A percentile compares a stretch with the other conserved stretches of the same genome.
Conservation (phyloP, 2,113 vertebrate species). For the Orthochromis malagaraziensis region DNA sequence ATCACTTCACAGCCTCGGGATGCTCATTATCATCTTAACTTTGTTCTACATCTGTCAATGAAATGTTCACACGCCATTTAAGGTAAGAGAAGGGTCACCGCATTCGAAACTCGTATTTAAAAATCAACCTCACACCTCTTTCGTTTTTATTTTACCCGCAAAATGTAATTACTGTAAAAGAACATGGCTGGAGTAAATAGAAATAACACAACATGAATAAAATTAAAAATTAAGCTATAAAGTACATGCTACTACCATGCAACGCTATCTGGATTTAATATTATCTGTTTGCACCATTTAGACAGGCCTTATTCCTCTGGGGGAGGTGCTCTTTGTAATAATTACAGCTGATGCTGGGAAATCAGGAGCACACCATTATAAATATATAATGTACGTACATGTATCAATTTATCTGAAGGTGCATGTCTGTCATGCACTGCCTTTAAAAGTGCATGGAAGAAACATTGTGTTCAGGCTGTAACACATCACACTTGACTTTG, state of each 20-base stretch:
- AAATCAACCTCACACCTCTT: background rate
- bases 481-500: background rate
- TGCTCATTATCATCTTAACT: background rate
- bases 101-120: background rate
- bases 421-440: rapidly evolving
- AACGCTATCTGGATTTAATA: background rate
- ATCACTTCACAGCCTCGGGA: background rate
- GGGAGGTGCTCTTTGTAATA: background rate
- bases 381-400: background rate
- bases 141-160: background rate
- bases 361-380: background rate
- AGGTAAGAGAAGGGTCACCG: background rate
- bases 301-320: background rate
- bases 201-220: background rate
- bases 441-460: background rate
- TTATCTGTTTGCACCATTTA: background rate
- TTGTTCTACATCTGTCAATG: background rate
- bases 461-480: background rate
- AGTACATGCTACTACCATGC: background rate
- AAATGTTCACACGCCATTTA: background rate
- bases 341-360: background rate
- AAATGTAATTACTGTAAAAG: background rate
- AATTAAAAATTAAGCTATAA: background rate
- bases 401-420: background rate
- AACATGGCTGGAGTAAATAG: background rate